Evolutionary conservation across 2,888 invertebrate species (phyloP), one percentile per base, ranked within the genome.

Genomic region (Orchesellides sinensis): DNA sequence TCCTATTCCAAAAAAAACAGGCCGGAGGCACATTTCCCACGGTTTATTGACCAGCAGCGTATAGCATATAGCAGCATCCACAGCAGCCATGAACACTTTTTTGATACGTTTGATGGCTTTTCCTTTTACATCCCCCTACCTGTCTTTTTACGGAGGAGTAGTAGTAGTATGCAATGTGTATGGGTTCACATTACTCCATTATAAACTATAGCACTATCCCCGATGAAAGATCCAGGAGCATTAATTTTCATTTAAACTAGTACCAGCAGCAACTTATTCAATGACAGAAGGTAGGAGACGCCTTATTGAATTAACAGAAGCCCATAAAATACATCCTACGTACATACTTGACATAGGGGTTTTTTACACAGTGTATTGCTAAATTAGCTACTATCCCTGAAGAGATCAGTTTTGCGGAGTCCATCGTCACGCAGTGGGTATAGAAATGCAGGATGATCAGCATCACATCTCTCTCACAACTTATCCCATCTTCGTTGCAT

Each of bases 1-100:
- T 19, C 35, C 35, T 40, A 32, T 32, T 32, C 35, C 25, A 25
- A 68, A 77, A 69, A 56, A 65, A 72, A 72, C 21, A 73, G 10
- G 80, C 84, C 84, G 73, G 61, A 69, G 84, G 86, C 82, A 63
- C 68, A 75, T 85, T 86, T 87, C 87, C 85, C 87, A 87, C 87
- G 87, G 87, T 87, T 86, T 87, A 86, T 87, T 87, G 86, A 87
- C 87, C 87, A 87, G 86, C 85, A 32, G 49, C n/a, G n/a, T n/a
- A n/a, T n/a, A n/a, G n/a, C n/a, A n/a, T n/a, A n/a, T n/a, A n/a
- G n/a, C 74, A 56, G 21, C n/a, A 35, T 10, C 1, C 12, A n/a
- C 35, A 73, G 49, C 29, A 45, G 45, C 17, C 1, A 6, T 35
- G 17, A 21, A 47, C 27, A 29, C n/a, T n/a, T n/a, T 73, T 73